Evolutionary conservation across 2,797 vertebrate species (phyloP).

Genomic region (Enteromius mattozi): DNA sequence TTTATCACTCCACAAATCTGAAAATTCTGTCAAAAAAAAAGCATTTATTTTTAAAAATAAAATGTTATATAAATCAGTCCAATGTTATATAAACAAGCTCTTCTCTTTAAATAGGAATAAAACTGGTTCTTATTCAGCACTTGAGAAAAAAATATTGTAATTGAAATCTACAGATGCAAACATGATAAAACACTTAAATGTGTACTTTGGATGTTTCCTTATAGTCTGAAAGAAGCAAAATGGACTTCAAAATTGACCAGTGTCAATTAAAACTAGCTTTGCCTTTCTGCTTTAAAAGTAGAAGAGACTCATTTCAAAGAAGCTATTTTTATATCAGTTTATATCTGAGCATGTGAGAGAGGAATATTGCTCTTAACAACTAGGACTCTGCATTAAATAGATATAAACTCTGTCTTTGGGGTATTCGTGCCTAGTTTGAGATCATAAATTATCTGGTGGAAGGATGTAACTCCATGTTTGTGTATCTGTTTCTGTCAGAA

Average conservation of each 20-base stretch:
- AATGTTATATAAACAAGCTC: neutral
- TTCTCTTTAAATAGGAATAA: neutral
- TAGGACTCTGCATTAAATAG: slow-evolving; percentile 31
- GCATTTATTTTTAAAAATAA: neutral
- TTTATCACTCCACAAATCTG: neutral
- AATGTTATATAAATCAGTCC: neutral
- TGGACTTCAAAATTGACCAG: neutral
- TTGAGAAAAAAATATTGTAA: neutral
- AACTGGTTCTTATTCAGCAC: neutral
- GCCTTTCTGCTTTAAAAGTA: slow-evolving; percentile 38
- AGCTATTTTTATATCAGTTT: slow-evolving; percentile 45
- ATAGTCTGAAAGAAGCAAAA: neutral
- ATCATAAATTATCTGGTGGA: slow-evolving; percentile 15
- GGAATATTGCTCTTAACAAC: slow-evolving; percentile 50
- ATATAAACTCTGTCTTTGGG: slow-evolving; percentile 22
- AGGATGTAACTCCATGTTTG: slow-evolving; percentile 6
- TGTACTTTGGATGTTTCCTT: neutral
- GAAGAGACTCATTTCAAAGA: slow-evolving; percentile 26
- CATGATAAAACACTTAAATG: neutral
- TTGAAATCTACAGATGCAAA: neutral
- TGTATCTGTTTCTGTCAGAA: neutral
- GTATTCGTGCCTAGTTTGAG: neutral
- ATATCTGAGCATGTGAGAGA: neutral
- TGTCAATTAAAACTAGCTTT: neutral
- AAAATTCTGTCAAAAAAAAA: neutral